These are phyloP conservation scores for Meiosimyza platycephala DNA, from an alignment of 2,888 invertebrate genomes.

Conservation along the genomic window DNA sequence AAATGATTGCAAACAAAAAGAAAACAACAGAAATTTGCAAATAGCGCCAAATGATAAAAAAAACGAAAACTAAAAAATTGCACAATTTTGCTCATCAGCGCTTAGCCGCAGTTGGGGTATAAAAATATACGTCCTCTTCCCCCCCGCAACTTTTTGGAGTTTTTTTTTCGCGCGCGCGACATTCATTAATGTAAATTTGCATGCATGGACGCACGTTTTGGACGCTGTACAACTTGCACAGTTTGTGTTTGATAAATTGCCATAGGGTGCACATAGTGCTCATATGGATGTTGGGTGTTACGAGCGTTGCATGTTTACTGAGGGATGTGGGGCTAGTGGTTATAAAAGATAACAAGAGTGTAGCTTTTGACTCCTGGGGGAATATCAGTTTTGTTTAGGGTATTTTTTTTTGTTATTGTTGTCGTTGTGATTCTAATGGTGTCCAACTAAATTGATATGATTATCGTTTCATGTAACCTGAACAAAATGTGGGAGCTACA, in stretches of 20 bases:
- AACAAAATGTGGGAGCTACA: neutral
- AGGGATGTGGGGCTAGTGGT: neutral
- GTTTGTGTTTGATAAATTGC: conserved; percentile 31
- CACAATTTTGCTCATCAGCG: conserved; percentile 28
- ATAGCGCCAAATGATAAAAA: neutral
- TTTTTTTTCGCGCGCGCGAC: conserved; percentile 31
- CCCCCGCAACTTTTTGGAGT: neutral
- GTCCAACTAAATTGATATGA: conserved; percentile 49
- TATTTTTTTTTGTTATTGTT: conserved; percentile 33
- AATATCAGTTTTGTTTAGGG: conserved; percentile 18
- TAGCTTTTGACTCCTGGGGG: conserved; percentile 27
- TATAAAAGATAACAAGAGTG: conserved; percentile 23
- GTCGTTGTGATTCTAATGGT: conserved; percentile 34
- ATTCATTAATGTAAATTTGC: conserved; percentile 33
- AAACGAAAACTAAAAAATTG: conserved; percentile 15
- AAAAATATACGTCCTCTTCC: neutral
- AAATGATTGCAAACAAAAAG: neutral
- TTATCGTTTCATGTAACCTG: conserved; percentile 43
- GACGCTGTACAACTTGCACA: neutral
- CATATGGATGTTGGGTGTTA: neutral
- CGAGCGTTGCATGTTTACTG: neutral
- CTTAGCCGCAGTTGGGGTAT: neutral
- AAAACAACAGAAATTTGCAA: neutral
- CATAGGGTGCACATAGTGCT: conserved; percentile 1
- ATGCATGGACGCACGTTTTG: conserved; percentile 28